phyloP scores from a whole-genome alignment of 2,888 invertebrate species.

The Cataglyphis rosenhaueri region DNA sequence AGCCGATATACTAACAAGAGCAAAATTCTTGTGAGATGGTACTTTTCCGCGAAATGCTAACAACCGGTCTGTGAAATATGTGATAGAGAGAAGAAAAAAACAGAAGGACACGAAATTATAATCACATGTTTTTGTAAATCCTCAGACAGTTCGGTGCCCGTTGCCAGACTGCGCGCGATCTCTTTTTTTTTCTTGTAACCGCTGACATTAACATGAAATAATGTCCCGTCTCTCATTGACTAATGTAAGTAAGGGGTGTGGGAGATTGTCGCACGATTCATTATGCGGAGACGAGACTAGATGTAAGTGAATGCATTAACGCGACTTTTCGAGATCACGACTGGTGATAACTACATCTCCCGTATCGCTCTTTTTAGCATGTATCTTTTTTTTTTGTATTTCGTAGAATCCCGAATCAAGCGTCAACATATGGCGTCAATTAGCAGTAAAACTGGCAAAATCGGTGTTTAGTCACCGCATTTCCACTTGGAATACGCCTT shows the following conservation, averaged over 20 bases:
- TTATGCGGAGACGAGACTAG: neutral
- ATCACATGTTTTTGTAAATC: constrained; percentile 31
- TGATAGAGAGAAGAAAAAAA: neutral
- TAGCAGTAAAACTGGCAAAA: constrained; percentile 45
- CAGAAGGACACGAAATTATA: constrained; percentile 7
- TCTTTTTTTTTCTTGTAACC: neutral
- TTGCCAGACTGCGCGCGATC: constrained; percentile 15
- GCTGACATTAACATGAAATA: neutral
- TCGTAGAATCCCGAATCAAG: constrained; percentile 7
- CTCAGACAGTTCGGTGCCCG: constrained; percentile 23
- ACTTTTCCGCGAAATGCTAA: constrained; percentile 16
- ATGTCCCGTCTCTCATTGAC: constrained; percentile 26
- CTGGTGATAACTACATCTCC: neutral
- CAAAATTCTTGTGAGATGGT: constrained; percentile 12
- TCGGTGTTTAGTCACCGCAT: constrained; percentile 34
- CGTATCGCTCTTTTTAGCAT: constrained; percentile 12
- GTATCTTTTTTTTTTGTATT: constrained; percentile 19
- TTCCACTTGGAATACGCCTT: constrained; percentile 32
- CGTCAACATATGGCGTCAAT: constrained; percentile 28
- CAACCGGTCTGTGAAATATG: constrained; percentile 21
- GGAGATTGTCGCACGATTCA: neutral
- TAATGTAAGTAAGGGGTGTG: neutral
- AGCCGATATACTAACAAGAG: neutral
- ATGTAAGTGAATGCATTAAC: constrained; percentile 8
- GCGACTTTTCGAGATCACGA: constrained; percentile 9